A percentile compares a stretch with the other conserved stretches of the same genome.
Conservation (phyloP, 1,140 invertebrate genomes). For the Scaptomyza montana region DNA sequence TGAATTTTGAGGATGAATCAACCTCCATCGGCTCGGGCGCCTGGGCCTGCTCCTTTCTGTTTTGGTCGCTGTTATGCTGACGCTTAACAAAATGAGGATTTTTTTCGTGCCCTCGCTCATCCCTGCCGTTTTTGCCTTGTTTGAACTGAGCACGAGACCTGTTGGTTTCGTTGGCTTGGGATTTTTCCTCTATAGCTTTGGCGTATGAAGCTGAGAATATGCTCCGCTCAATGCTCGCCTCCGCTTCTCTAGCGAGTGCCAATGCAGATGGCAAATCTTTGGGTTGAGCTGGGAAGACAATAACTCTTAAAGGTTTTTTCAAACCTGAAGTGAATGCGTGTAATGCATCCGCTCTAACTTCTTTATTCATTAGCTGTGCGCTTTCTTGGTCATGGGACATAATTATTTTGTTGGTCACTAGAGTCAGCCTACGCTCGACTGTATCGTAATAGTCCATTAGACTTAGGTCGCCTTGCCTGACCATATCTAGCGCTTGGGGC, state of each 20-base stretch:
- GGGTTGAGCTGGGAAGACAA: not conserved
- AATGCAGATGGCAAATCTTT: not conserved
- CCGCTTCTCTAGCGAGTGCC: too few species aligned
- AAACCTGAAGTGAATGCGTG: not conserved
- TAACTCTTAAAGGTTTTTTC: not conserved
- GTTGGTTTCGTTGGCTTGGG: not conserved
- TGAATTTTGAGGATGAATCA: not conserved
- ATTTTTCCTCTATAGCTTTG: not conserved
- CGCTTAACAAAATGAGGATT: not conserved
- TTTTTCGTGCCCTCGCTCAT: not conserved
- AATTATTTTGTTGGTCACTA: too few species aligned
- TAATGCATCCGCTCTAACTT: not conserved
- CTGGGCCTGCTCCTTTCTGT: not conserved
- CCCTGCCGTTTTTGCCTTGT: not conserved
- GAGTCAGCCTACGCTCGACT: too few species aligned
- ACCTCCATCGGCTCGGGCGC: not conserved
- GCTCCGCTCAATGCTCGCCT: too few species aligned
- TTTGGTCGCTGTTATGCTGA: not conserved
- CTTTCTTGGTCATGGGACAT: not conserved
- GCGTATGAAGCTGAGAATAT: not conserved
- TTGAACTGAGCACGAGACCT: not conserved
- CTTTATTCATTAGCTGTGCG: not conserved
- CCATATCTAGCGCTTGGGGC: too few species aligned
- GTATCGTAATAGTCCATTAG: too few species aligned
- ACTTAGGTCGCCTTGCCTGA: too few species aligned